Evolutionary conservation across 2,797 vertebrate genomes (phyloP).

Genomic region (Kryptopterus vitreolus): DNA sequence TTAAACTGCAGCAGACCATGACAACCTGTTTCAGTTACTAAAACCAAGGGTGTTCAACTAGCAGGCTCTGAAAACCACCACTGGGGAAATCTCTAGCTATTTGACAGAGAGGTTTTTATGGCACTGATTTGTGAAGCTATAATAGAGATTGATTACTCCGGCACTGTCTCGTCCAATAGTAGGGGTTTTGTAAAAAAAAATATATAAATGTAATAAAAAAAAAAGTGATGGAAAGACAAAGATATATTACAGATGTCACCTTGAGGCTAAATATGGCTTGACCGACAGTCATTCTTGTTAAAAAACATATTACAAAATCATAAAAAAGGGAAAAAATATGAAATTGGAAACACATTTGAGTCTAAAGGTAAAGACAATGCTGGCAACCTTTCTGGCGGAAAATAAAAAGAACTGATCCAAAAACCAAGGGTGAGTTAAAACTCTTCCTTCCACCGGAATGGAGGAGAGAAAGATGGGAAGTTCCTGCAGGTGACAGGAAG

Average conservation of each 20-base stretch:
- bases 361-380: conserved; percentile 4
- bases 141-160: conserved; percentile 45
- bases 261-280: conserved; percentile 16
- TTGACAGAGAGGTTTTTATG: conserved; percentile 24
- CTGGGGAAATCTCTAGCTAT: conserved; percentile 50
- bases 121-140: conserved; percentile 41
- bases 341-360: neutral
- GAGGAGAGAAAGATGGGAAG: conserved; percentile 40
- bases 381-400: neutral
- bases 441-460: conserved; percentile 41
- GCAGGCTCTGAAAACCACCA: conserved; percentile 38
- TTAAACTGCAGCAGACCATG: conserved; percentile 57
- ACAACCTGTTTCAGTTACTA: conserved; percentile 59
- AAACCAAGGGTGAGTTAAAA: conserved; percentile 32
- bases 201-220: conserved; percentile 4
- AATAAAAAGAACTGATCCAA: conserved; percentile 31
- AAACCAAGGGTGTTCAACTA: conserved; percentile 52
- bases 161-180: conserved; percentile 46
- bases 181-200: conserved; percentile 6
- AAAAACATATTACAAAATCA: conserved; percentile 11
- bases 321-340: neutral
- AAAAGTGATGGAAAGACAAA: conserved; percentile 30
- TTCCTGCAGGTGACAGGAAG: conserved; percentile 52
- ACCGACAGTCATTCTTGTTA: conserved; percentile 5
- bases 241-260: conserved; percentile 37